phyloP scores from a whole-genome alignment of 2,113 vertebrate species.

The Ameiurus melas region DNA sequence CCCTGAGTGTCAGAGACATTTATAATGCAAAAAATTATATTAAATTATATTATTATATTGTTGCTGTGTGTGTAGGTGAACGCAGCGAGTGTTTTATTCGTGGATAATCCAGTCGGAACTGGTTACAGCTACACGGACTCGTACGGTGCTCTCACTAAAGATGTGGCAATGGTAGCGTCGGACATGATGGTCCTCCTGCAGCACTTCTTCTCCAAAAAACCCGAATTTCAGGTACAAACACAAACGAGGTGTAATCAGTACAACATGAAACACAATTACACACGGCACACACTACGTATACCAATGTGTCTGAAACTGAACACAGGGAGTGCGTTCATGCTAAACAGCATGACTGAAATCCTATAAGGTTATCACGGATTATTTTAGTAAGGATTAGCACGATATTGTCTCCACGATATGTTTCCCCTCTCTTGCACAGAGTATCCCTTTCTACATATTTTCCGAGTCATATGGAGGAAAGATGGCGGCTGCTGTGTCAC shows the following conservation, averaged over 20 bases:
- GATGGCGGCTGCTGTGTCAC: slow-evolving; percentile 88
- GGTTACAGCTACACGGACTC: slow-evolving; percentile 88
- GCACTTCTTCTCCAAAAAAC: slow-evolving; percentile 75
- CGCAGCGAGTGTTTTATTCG: slow-evolving; percentile 86
- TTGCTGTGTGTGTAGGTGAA: slow-evolving; percentile 73
- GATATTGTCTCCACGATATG: neutral
- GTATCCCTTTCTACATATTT: slow-evolving; percentile 91
- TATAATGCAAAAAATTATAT: neutral
- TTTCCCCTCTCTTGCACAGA: slow-evolving; percentile 68
- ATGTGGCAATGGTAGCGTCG: slow-evolving; percentile 79
- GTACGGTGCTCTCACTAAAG: slow-evolving; percentile 71
- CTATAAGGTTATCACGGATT: neutral
- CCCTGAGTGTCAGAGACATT: neutral
- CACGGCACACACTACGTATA: neutral
- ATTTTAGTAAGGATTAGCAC: neutral
- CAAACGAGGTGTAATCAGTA: neutral
- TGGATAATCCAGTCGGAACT: slow-evolving; percentile 94
- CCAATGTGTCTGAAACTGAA: neutral
- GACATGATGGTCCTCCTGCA: slow-evolving; percentile 91
- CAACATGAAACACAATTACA: neutral
- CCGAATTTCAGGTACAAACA: slow-evolving; percentile 83
- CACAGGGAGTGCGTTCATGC: neutral
- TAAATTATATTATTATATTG: neutral
- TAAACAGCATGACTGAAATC: neutral
- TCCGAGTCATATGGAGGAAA: slow-evolving; percentile 97